A percentile compares a stretch with the other conserved stretches of the same genome.
These are phyloP conservation scores for Paracanthobrama guichenoti DNA, from an alignment of 2,113 vertebrate species.

Conservation along the genomic window DNA sequence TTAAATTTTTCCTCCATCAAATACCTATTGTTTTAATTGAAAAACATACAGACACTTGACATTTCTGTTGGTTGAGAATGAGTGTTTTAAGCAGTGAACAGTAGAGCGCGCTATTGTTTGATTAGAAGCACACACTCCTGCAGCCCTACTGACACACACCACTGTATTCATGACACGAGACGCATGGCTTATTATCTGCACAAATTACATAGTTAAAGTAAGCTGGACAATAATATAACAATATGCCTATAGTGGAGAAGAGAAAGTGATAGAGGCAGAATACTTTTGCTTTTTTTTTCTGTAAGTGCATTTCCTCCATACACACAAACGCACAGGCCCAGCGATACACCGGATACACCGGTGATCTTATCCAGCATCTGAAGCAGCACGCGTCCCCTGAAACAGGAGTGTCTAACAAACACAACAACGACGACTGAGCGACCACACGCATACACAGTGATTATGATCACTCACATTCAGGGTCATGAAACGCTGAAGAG, in stretches of 20 bases:
- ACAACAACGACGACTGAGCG: not conserved
- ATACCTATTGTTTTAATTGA: not conserved
- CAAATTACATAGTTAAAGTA: not conserved
- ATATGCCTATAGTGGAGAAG: not conserved
- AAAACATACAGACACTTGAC: not conserved
- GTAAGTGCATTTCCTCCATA: constrained; percentile 47
- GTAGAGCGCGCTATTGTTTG: not conserved
- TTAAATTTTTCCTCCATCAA: not conserved
- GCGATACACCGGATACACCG: not conserved
- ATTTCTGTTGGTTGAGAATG: not conserved
- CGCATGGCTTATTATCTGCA: not conserved
- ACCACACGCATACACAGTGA: not conserved
- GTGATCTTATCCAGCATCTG: not conserved
- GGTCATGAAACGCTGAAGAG: not conserved
- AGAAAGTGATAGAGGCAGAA: not conserved
- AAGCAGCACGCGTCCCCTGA: not conserved
- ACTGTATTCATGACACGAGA: not conserved
- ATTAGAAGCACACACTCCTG: not conserved
- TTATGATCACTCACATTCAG: not conserved
- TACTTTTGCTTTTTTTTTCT: not conserved
- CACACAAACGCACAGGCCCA: constrained; percentile 29
- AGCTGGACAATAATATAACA: not conserved
- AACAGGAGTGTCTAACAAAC: constrained; percentile 1
- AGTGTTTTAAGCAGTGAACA: not conserved
- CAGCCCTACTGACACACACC: not conserved